phyloP scores from a whole-genome alignment of 1,140 invertebrate genomes.

The Cyclina sinensis region DNA sequence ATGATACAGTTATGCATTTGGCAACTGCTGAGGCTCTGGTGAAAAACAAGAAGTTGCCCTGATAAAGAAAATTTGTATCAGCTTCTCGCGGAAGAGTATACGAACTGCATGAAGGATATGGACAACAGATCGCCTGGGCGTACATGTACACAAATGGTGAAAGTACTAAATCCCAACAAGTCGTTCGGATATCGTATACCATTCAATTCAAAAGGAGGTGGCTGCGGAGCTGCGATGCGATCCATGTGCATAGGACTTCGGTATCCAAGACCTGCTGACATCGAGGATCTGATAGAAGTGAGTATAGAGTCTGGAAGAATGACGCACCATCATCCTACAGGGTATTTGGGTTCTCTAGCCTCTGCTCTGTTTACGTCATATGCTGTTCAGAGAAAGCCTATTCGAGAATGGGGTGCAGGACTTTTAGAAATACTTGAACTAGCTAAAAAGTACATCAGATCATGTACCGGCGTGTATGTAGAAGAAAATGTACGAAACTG shows the following conservation, averaged over 20 bases:
- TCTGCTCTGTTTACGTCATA: slow-evolving; percentile 84
- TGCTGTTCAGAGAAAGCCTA: slow-evolving; percentile 81
- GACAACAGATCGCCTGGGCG: neutral
- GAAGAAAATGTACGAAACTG: slow-evolving; percentile 80
- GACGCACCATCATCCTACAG: slow-evolving; percentile 86
- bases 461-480: slow-evolving; percentile 70
- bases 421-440: slow-evolving; percentile 76
- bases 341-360: slow-evolving; percentile 84
- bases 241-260: slow-evolving; percentile 85
- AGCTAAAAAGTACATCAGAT: slow-evolving; percentile 77
- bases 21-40: slow-evolving; percentile 70
- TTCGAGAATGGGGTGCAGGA: slow-evolving; percentile 80
- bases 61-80: neutral
- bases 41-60: neutral
- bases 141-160: slow-evolving; percentile 6
- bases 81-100: slow-evolving; percentile 35
- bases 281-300: slow-evolving; percentile 82
- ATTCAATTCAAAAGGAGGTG: slow-evolving; percentile 77
- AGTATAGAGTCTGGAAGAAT: slow-evolving; percentile 84
- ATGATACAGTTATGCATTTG: slow-evolving; percentile 78
- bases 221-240: slow-evolving; percentile 86
- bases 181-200: slow-evolving; percentile 60
- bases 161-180: slow-evolving; percentile 24
- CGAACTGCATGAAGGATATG: slow-evolving; percentile 1
- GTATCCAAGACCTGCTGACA: slow-evolving; percentile 79